A percentile compares a stretch with the other conserved stretches of the same genome.
These are phyloP conservation scores for Nemapogon koenigi DNA, from an alignment of 2,888 invertebrate genomes.

Conservation along the genomic window DNA sequence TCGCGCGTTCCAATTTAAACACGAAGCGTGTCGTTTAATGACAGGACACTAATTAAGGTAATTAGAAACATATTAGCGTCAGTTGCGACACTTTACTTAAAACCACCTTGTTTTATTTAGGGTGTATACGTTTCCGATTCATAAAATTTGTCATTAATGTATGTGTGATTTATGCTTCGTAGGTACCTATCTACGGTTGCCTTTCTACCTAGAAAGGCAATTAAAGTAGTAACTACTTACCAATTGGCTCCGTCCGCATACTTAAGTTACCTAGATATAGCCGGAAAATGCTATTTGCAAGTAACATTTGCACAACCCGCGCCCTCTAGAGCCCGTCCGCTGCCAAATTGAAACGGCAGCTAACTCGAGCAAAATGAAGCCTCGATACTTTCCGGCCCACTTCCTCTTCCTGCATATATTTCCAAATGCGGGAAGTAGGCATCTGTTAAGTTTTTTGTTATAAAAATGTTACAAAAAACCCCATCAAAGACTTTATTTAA, in stretches of 20 bases:
- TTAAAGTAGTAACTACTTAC: not conserved
- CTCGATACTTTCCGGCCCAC: constrained; percentile 27
- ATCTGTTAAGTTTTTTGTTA: no score
- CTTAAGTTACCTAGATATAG: constrained; percentile 8
- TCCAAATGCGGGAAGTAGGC: no score
- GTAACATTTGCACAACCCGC: constrained; percentile 19
- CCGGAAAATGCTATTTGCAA: constrained; percentile 48
- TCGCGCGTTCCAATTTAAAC: constrained; percentile 48
- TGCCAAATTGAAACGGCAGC: constrained; percentile 50
- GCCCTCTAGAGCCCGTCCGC: constrained; percentile 19
- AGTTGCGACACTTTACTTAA: constrained; percentile 7
- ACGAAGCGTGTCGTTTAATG: constrained; percentile 40
- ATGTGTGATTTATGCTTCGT: not conserved
- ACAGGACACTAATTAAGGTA: constrained; percentile 51
- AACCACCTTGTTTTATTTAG: no score
- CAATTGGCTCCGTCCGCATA: constrained; percentile 6
- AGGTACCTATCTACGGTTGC: no score
- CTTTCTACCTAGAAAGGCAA: no score
- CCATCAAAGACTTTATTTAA: no score
- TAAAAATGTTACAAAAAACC: no score
- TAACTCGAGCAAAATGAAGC: constrained; percentile 41
- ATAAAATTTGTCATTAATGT: not conserved
- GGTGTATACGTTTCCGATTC: not conserved
- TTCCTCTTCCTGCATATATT: no score
- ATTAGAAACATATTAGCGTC: constrained; percentile 45